Conservation (phyloP, 2,888 invertebrate species). For the Leucania comma region DNA sequence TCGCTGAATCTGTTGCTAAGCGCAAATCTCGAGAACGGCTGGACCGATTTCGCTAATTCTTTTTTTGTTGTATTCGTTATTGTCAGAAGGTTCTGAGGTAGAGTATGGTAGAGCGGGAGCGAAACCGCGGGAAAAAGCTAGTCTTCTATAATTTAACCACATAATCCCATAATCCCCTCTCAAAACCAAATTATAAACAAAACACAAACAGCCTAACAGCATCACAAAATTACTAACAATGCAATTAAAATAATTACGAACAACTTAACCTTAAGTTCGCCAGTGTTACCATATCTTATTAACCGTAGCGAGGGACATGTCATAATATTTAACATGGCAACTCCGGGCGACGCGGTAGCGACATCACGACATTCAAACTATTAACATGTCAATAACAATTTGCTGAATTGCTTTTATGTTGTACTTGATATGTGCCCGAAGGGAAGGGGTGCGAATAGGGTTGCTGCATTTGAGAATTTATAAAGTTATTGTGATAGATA, state of each 20-base stretch:
- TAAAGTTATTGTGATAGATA: background rate
- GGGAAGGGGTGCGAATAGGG: constrained; percentile 83
- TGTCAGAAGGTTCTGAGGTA: no score
- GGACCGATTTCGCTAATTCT: no score
- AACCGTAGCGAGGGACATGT: constrained; percentile 56
- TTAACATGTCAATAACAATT: constrained; percentile 90
- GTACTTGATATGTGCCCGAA: constrained; percentile 77
- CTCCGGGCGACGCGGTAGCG: constrained; percentile 60
- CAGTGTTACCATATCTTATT: constrained; percentile 45
- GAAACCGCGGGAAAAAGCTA: no score
- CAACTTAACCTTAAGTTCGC: constrained; percentile 47
- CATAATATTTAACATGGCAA: constrained; percentile 62
- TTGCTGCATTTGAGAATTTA: constrained; percentile 58
- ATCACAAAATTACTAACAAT: constrained; percentile 29
- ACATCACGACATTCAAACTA: constrained; percentile 80
- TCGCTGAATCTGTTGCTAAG: no score
- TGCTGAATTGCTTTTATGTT: constrained; percentile 88
- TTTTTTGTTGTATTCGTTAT: no score
- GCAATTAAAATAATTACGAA: constrained; percentile 52
- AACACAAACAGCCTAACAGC: constrained; percentile 15
- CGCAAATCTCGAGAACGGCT: no score
- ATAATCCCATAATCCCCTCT: constrained; percentile 1
- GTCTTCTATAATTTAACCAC: no score
- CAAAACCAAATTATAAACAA: constrained; percentile 17
- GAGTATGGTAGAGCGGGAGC: no score